Evolutionary conservation across 2,797 vertebrate species (phyloP).

Genomic region (Acanthornis magna): DNA sequence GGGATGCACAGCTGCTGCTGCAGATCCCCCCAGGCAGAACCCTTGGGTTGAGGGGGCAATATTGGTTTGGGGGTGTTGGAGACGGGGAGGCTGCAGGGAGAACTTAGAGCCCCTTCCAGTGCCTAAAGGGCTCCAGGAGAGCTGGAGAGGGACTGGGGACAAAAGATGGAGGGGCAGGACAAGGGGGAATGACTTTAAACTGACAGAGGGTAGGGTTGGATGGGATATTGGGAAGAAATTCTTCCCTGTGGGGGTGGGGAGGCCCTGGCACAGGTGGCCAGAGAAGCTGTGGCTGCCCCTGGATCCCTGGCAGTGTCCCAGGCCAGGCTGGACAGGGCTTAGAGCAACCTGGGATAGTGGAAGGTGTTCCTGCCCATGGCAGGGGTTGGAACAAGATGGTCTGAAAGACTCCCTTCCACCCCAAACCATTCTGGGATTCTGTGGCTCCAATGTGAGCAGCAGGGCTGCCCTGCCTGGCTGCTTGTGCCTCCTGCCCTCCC

Average conservation of each 20-base stretch:
- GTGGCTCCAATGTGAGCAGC: background rate
- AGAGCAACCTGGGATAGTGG: background rate
- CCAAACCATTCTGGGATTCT: background rate
- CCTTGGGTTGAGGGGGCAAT: background rate
- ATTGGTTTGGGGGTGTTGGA: background rate
- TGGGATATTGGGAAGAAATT: background rate
- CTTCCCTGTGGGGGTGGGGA: no score
- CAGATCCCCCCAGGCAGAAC: background rate
- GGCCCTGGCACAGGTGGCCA: background rate
- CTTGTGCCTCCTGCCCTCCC: background rate
- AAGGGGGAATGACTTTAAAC: background rate
- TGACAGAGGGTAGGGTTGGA: background rate
- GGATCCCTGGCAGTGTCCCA: background rate
- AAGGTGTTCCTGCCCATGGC: rapidly evolving
- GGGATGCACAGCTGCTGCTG: background rate
- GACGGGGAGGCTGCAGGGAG: background rate
- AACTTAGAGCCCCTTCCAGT: background rate
- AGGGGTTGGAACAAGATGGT: background rate
- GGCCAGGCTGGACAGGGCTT: background rate
- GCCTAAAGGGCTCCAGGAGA: background rate
- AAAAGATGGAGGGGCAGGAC: background rate
- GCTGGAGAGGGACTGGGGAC: background rate
- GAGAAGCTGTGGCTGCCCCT: background rate
- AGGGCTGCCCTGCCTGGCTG: background rate
- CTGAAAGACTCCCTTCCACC: background rate